Evolutionary conservation across 2,888 invertebrate genomes (phyloP), one percentile per base, ranked within the genome.

Genomic region (Synanthedon tipuliformis): DNA sequence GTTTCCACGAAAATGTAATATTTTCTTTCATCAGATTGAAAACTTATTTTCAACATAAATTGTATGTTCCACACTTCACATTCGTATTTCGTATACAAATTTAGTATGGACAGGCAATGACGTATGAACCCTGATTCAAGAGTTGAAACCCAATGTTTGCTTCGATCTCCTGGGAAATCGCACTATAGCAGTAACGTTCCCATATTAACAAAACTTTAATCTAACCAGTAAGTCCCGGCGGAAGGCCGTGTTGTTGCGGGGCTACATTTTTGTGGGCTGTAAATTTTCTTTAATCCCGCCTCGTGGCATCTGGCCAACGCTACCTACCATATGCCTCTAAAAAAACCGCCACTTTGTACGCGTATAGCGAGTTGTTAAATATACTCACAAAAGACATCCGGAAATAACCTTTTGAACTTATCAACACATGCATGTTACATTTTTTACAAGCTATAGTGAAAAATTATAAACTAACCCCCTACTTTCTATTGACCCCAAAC

Each of bases 171-270:
- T 56, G 80, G 80, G 80, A 80, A 79, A 79, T 78, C 65, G 70
- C 59, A 59, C 53, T 58, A 60, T 64, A 65, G 65, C 67, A 63
- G 65, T 68, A 71, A 71, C 75, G 73, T 73, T 73, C 72, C 66
- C 71, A 73, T 73, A 78, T 78, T 78, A 79, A 73, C 76, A 69
- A 79, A 81, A 81, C 76, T 79, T 79, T 78, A 78, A 79, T 78
- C 67, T 73, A 69, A 68, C 71, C 68, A 63, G 66, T 56, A 60
- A 57, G 62, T 69, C 73, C 73, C 75, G 52, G 55, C 66, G 74
- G 67, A 57, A 55, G 52, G 62, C 57, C 56, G 59, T 59, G 63
- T 61, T 65, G 62, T 64, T 65, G 66, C 61, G 60, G 66, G 60
- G 63, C 71, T 61, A 73, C 63, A 72, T 77, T 79, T 80, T 82